Base-by-base conservation (phyloP, 1,140 invertebrate genomes). In the Aphaenogaster ashmeadi region DNA sequence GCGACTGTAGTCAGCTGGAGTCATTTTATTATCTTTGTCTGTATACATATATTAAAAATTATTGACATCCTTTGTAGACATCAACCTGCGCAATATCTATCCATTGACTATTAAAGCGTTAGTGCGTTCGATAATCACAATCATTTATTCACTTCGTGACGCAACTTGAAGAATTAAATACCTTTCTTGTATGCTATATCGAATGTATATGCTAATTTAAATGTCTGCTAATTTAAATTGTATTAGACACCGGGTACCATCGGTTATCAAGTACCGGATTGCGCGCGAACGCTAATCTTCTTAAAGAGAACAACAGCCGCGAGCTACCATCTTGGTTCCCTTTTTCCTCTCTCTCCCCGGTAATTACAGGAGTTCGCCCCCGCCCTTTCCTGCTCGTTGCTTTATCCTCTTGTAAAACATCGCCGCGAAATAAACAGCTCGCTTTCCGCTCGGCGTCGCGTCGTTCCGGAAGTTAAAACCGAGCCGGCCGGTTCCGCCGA, bases 361-460 rank as follows among this genome's bases (percentile, higher is more conserved):
- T 87, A 91, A 85, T 89, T 77, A 71, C 83, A 54, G 64, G 44
- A 69, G 56, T 79, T 62, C 41, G 60, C 41, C 18, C 47, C 72
- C 27, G 18, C 18, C n/a, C 8, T 84, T 84, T 84, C 44, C 54
- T 60, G 4, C 52, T 84, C 69, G 80, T 47, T 74, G 54, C 80
- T 84, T 84, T 84, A 84, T 84, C 80, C 69, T 50, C 69, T 84
- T 84, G 80, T 74, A 84, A 84, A 84, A 74, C 69, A 84, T 44
- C 21, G 80, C 54, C 54, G 54, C 54, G 80, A 84, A 84, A 84
- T 84, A 84, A 84, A 84, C 80, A 75, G 69, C 38, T 33, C 69
- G 54, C 69, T 74, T 84, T 84, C 69, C 44, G 80, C 69, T 84
- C 80, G 80, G 80, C 54, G 52, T 72, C 80, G 80, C 80, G 54